Percentiles rank a stretch among this genome's conserved stretches.
phyloP scores from a whole-genome alignment of 2,888 invertebrate species.

The Drosophila merina region DNA sequence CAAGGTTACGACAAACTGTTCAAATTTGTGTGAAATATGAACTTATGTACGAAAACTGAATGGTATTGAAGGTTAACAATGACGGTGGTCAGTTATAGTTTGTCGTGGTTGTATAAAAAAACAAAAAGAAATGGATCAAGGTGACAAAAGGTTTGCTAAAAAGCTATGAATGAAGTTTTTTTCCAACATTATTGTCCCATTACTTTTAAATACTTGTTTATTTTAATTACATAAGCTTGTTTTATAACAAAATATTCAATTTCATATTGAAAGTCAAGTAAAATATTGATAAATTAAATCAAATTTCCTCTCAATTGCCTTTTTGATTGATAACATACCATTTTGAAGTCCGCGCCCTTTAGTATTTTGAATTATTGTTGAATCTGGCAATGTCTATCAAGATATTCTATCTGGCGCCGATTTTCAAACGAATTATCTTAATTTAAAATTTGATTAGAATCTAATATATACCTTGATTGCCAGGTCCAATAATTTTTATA shows the following conservation, averaged over 20 bases:
- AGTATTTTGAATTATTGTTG: neutral
- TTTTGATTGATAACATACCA: neutral
- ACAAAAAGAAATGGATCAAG: conserved; percentile 22
- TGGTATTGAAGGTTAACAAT: conserved; percentile 30
- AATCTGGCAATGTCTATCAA: neutral
- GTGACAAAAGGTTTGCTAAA: neutral
- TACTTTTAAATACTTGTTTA: too few species aligned
- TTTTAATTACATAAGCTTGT: too few species aligned
- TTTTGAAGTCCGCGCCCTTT: neutral
- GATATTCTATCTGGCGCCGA: neutral
- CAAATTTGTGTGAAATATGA: conserved; percentile 48
- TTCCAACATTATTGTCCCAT: too few species aligned
- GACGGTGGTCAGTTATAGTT: conserved; percentile 18
- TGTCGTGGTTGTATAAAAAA: neutral
- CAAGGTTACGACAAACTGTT: conserved; percentile 58
- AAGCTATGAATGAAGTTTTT: neutral
- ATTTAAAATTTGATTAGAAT: too few species aligned
- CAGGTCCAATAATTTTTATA: too few species aligned
- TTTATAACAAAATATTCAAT: neutral
- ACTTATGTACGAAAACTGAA: conserved; percentile 41
- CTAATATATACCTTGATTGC: too few species aligned
- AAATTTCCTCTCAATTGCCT: neutral
- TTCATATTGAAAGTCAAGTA: rapidly evolving
- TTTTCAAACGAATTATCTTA: too few species aligned
- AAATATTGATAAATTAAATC: neutral